Base-by-base conservation (phyloP, 2,113 vertebrate genomes). In the Leuciscus idus region DNA sequence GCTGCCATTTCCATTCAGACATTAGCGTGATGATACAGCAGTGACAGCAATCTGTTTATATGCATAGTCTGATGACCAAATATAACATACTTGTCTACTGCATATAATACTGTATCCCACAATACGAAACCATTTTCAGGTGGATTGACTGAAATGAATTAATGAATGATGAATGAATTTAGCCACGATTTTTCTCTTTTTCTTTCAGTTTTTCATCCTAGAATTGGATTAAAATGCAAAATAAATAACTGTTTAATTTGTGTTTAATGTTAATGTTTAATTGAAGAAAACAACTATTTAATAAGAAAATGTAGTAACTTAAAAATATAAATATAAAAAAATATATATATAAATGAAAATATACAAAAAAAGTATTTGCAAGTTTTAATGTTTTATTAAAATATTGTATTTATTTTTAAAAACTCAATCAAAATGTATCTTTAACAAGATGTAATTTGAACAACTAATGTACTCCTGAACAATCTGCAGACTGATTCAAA, bases 11-110 rank as follows among this genome's bases (percentile, higher is more conserved):
- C 84, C 52, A 19, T 74, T 81, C 61, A 82, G 74, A 88, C 55
- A 86, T 84, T 84, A 81, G 33, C 21, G 26, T 48, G 8, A 76
- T 81, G 57, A 86, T 52, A 84, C 80, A 78, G 79, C 74, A 68
- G 46, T 36, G 75, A 13, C 78, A 57, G 59, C 7, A 84, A 50
- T 50, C 72, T 39, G 8, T 72, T 72, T 70, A 17, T 39, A 78
- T 88, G 70, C 36, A 73, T 13, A 46, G 39, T 79, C 46, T 77
- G 66, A 83, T 73, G 13, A 21, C 76, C 62, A 68, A 87, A 84
- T 52, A 50, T 28, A 48, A 76, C 26, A 26, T 5, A 2, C 10
- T 72, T 43, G 2, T 43, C 9, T 43, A 23, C 33, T 11, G 9
- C 9, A 72, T 72, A 10, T 4, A 72, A 2, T 21, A 72, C 21